Evolutionary conservation across 1,140 invertebrate species (phyloP).

Genomic region (Megalonaias nervosa): DNA sequence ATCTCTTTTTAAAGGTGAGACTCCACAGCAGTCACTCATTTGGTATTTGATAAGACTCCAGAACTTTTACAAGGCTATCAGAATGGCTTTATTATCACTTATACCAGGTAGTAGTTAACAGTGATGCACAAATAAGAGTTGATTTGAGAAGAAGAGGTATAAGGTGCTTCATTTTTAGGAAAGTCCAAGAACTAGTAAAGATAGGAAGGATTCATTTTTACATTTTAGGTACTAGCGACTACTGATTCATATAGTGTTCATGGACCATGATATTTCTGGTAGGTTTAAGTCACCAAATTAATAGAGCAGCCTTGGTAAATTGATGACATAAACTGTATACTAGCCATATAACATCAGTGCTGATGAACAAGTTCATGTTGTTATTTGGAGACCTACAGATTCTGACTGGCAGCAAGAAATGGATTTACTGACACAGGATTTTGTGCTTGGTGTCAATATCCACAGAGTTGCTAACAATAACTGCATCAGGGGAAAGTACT

Average conservation of each 20-base stretch:
- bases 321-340: not conserved
- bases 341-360: no score
- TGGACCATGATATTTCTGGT: conserved; percentile 23
- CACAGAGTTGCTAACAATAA: no score
- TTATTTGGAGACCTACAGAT: no score
- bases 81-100: not conserved
- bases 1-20: no score
- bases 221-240: not conserved
- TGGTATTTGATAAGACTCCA: no score
- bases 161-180: conserved; percentile 3
- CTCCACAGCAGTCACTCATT: no score
- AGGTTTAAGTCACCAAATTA: conserved; percentile 28
- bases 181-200: not conserved
- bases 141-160: conserved; percentile 11
- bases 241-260: not conserved
- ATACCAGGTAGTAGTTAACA: conserved; percentile 2
- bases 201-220: conserved; percentile 6
- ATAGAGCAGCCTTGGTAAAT: conserved; percentile 8
- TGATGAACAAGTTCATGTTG: no score
- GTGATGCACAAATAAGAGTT: not conserved
- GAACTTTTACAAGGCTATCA: no score
- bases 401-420: no score
- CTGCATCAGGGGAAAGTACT: no score
- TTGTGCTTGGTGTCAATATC: no score
- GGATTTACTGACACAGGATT: no score